These are phyloP conservation scores for Neofelis nebulosa DNA, from an alignment of 2,113 vertebrate genomes.

Conservation along the genomic window DNA sequence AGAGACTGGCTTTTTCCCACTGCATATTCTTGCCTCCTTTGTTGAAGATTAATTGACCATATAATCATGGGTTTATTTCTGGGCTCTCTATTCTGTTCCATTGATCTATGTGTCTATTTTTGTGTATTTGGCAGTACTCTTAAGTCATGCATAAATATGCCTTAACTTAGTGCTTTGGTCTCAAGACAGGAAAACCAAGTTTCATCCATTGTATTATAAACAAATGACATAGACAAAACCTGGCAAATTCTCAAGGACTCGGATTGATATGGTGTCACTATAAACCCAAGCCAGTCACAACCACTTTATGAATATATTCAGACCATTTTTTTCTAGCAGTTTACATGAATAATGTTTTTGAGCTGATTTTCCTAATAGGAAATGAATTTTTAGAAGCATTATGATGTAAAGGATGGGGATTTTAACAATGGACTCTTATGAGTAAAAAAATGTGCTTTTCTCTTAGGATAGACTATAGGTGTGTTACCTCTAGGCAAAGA, in stretches of 20 bases:
- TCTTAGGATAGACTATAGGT: not conserved
- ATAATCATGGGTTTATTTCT: not conserved
- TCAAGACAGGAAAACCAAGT: constrained; percentile 15
- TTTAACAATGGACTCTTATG: not conserved
- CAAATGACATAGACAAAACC: not conserved
- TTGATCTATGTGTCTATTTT: not conserved
- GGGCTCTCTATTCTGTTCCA: not conserved
- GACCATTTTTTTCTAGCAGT: not conserved
- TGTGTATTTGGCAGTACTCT: not conserved
- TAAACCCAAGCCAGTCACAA: not conserved
- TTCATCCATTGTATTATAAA: not conserved
- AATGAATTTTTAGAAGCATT: constrained; percentile 7
- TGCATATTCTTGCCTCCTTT: not conserved
- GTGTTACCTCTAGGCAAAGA: not conserved
- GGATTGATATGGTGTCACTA: not conserved
- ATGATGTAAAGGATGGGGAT: not conserved
- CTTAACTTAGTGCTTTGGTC: not conserved
- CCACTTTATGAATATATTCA: not conserved
- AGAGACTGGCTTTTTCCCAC: not conserved
- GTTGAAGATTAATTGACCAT: not conserved
- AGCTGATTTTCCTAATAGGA: constrained; percentile 7
- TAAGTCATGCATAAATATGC: not conserved
- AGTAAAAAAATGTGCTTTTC: not conserved
- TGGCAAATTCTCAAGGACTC: constrained; percentile 11
- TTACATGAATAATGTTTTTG: not conserved